Evolutionary conservation across 2,888 invertebrate species (phyloP).

Genomic region (Seira musarum): DNA sequence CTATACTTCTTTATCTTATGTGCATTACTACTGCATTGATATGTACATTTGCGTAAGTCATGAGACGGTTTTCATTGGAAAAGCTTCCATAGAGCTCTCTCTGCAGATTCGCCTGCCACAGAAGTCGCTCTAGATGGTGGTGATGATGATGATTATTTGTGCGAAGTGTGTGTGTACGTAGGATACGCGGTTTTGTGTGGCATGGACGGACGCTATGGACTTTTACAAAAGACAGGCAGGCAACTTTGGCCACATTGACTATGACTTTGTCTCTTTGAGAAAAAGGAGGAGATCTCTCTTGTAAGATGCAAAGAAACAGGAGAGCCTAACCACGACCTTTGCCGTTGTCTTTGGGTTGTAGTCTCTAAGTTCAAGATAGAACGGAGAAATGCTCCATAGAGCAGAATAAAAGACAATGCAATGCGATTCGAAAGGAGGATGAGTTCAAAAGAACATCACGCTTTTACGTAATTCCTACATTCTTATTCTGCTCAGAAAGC

Average conservation of each 20-base stretch:
- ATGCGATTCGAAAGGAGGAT: background rate
- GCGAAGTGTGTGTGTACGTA: conserved; percentile 7
- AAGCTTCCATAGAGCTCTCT: background rate
- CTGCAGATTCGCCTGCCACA: background rate
- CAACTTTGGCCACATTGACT: conserved; percentile 49
- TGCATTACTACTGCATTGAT: conserved; percentile 23
- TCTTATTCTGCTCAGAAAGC: background rate
- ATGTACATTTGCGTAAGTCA: conserved; percentile 16
- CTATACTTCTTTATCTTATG: background rate
- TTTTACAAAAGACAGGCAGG: no score
- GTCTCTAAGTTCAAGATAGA: background rate
- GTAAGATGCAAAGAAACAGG: conserved; percentile 4
- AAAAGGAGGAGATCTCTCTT: conserved; percentile 3
- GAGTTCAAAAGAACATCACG: no score
- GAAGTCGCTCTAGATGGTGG: background rate
- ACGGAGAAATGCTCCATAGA: conserved; percentile 8
- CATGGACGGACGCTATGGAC: background rate
- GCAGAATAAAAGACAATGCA: background rate
- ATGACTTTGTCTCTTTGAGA: conserved; percentile 26
- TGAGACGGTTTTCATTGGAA: background rate
- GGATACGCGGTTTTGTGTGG: conserved; percentile 1
- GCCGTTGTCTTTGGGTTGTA: conserved; percentile 36
- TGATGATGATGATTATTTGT: conserved; percentile 2
- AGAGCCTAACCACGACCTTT: conserved; percentile 55
- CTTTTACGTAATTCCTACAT: background rate